These are phyloP conservation scores for Xiphorhynchus erythropygius DNA, from an alignment of 2,797 vertebrate species.

Conservation along the genomic window DNA sequence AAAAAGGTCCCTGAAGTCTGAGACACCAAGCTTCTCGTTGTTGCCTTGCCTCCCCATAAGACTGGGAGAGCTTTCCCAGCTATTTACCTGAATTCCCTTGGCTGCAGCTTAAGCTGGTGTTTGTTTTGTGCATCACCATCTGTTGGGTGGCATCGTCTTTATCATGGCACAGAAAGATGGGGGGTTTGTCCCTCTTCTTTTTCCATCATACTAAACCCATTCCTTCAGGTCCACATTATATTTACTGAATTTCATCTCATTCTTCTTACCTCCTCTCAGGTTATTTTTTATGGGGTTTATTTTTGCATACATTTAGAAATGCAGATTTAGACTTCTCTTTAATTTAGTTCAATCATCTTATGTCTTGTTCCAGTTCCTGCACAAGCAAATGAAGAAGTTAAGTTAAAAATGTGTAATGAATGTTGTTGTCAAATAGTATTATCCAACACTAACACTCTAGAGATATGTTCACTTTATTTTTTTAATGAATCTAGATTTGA, in stretches of 20 bases:
- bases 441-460: not conserved
- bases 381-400: not conserved
- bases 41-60: not conserved
- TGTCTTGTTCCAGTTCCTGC: not conserved
- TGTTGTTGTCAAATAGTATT: not conserved
- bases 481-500: not conserved
- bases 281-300: not conserved
- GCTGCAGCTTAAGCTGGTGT: not conserved
- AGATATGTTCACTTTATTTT: not conserved
- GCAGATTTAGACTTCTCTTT: not conserved
- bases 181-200: not conserved
- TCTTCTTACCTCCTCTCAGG: not conserved
- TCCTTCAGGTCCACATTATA: not conserved
- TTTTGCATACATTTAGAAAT: not conserved
- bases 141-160: not conserved
- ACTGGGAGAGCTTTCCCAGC: not conserved
- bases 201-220: not conserved
- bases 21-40: not conserved
- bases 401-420: not conserved
- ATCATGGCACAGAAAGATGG: not conserved
- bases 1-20: not conserved
- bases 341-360: not conserved
- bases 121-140: not conserved
- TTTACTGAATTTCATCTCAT: not conserved
- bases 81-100: not conserved